Evolutionary conservation across 92 coral and sea anemone species (phyloP).

Genomic region (Micromussa lordhowensis): DNA sequence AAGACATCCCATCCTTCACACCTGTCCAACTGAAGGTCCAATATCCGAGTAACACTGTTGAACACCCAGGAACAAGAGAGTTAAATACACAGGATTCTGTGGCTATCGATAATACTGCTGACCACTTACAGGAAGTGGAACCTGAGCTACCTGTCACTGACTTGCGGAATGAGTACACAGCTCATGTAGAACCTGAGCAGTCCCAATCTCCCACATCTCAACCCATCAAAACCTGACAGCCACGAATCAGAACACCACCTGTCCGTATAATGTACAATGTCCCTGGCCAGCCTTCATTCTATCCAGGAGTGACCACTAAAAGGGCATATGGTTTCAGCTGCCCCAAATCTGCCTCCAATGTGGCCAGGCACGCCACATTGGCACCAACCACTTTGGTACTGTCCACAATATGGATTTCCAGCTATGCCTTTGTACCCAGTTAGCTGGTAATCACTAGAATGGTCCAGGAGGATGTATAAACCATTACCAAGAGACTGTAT

Average conservation of each 20-base stretch:
- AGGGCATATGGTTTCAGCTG: neutral
- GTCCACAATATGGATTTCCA: slow-evolving; percentile 7
- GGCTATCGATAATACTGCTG: neutral
- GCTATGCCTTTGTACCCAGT: too few relatives aligned
- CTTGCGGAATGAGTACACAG: slow-evolving; percentile 18
- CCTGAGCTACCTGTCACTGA: neutral
- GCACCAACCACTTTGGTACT: neutral
- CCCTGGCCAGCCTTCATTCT: slow-evolving; percentile 32
- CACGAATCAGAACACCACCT: slow-evolving; percentile 32
- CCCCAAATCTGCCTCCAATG: slow-evolving; percentile 8
- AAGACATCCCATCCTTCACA: neutral
- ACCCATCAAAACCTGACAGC: slow-evolving; percentile 10
- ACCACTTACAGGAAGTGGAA: neutral
- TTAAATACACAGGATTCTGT: neutral
- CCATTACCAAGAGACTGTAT: neutral
- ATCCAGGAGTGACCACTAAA: neutral
- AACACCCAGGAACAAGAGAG: neutral
- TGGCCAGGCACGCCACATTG: neutral
- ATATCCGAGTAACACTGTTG: neutral
- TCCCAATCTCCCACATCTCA: neutral
- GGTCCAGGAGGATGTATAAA: neutral
- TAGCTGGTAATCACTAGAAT: too few relatives aligned
- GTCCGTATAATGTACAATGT: slow-evolving; percentile 29
- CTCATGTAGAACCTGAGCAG: slow-evolving; percentile 9
- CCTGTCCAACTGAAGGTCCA: neutral